Conservation (phyloP, 1,140 invertebrate species). For the Druon quercuslanigerum region DNA sequence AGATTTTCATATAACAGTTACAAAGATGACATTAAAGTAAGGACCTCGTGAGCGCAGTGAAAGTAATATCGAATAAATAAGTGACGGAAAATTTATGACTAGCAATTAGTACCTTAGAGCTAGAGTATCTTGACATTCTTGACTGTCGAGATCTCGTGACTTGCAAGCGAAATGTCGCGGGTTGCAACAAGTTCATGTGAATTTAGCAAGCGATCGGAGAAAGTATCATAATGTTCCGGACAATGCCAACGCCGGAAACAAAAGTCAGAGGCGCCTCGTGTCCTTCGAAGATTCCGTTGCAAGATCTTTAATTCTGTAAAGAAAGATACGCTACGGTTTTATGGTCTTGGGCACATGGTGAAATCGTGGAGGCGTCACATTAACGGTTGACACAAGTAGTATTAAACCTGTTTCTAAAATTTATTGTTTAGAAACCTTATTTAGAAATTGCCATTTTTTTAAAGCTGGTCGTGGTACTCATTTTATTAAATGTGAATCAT, state of each 20-base stretch:
- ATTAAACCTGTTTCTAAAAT: too few species aligned
- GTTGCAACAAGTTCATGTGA: slow-evolving; percentile 24
- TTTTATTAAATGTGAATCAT: too few species aligned
- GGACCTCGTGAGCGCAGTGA: background rate
- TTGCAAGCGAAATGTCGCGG: slow-evolving; percentile 23
- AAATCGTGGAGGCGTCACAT: background rate
- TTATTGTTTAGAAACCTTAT: too few species aligned
- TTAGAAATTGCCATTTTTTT: too few species aligned
- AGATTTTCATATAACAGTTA: background rate
- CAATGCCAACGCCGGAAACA: background rate
- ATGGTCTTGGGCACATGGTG: background rate
- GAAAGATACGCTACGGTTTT: background rate
- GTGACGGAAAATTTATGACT: background rate
- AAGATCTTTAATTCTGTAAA: too few species aligned
- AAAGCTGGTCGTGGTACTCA: too few species aligned
- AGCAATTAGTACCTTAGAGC: background rate
- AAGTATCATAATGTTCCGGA: background rate
- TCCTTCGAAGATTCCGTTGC: background rate
- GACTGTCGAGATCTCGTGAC: slow-evolving; percentile 8
- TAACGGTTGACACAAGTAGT: too few species aligned
- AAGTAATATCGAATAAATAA: slow-evolving; percentile 17
- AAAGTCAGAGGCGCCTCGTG: slow-evolving; percentile 12
- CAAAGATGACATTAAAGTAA: background rate
- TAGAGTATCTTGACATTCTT: background rate
- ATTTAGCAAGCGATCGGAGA: background rate